Evolutionary conservation across 2,888 invertebrate genomes (phyloP), one percentile per base, ranked within the genome.

Genomic region (Octodonta nipae): DNA sequence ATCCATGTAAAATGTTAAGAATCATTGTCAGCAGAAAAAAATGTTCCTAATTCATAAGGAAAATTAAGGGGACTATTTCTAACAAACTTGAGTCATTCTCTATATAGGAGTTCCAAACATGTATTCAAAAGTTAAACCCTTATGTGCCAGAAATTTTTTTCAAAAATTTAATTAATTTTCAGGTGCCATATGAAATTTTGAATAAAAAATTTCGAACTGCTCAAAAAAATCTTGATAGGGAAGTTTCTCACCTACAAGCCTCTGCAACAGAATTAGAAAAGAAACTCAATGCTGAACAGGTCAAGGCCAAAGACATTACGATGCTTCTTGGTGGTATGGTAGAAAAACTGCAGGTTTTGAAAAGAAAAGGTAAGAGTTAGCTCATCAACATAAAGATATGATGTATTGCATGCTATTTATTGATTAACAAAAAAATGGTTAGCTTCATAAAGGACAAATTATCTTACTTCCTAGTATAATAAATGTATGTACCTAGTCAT

Each of bases 181-280:
- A 89, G 87, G 92, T 96, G 43, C 96, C 96, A 2, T 98, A 96
- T 56, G 98, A 98, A 65, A 76, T 96, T 29, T 69, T 98, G 43
- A 98, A 98, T 64, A 96, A 96, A 61, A 88, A 87, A 51, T 98
- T 95, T 60, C 79, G 96, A 33, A 78, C 83, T 27, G 88, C 93
- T 2, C 96, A 98, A 62, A 91, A 95, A 51, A 80, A 82, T 7
- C 65, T 98, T 35, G 96, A 96, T 54, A 71, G 93, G 36, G 95
- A 91, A 58, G 85, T 86, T 0, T 79, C 89, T 2, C 86, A 91
- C 56, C 83, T 93, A 2, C 81, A 85, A 45, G 74, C 75, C 40
- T 75, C 78, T 0, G 79, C 84, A 0, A 68, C 68, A 30, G 87
- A 88, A 43, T 64, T 91, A n/a, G 87, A 89, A 51, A 71, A 72